phyloP scores from a whole-genome alignment of 2,888 invertebrate genomes.

The Epistrophe eligans region DNA sequence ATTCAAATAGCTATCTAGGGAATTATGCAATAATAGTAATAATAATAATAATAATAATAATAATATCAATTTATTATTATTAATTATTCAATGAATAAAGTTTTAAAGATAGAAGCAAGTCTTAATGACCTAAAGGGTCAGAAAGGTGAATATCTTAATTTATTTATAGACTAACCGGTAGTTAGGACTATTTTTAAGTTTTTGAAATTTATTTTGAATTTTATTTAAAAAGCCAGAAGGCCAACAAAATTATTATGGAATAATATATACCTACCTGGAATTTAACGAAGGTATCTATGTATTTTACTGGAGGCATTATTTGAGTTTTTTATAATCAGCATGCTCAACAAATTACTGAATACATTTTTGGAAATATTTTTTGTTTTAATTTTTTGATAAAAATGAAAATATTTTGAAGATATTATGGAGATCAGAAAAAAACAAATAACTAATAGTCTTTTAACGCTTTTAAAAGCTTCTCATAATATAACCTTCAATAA shows the following conservation, averaged over 20 bases:
- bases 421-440: background rate
- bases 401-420: background rate
- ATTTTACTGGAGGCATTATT: background rate
- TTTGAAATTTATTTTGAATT: background rate
- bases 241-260: background rate
- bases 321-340: background rate
- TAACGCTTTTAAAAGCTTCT: too few relatives aligned
- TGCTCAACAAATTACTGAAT: background rate
- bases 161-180: background rate
- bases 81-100: slow-evolving; percentile 51
- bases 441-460: too few relatives aligned
- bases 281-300: background rate
- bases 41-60: slow-evolving; percentile 22
- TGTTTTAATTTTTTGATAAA: background rate
- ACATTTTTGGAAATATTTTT: background rate
- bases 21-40: slow-evolving; percentile 33
- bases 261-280: background rate
- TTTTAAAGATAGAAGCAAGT: slow-evolving; percentile 2
- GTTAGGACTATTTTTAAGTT: slow-evolving; percentile 1
- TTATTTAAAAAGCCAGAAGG: background rate
- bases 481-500: too few relatives aligned
- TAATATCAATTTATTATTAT: slow-evolving; percentile 53
- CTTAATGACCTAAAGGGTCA: slow-evolving; percentile 53
- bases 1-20: slow-evolving; percentile 61
- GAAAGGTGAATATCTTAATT: slow-evolving; percentile 11